A percentile compares a stretch with the other conserved stretches of the same genome.
phyloP scores from a whole-genome alignment of 2,888 invertebrate species.

The Allacma fusca region DNA sequence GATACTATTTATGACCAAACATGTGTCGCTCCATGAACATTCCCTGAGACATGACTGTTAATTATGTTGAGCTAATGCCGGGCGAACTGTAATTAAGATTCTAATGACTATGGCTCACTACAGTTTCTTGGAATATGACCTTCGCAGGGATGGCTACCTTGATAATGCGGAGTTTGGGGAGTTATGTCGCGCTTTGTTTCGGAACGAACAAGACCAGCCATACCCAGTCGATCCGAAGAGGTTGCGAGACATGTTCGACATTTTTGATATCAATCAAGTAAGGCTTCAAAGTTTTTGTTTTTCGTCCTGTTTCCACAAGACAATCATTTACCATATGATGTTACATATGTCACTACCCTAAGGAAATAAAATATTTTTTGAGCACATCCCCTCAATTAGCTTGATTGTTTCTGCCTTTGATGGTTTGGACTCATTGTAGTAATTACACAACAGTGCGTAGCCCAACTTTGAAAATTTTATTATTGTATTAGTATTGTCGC shows the following conservation, averaged over 20 bases:
- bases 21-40: background rate
- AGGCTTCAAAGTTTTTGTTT: conserved; percentile 21
- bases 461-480: too few species aligned
- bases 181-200: conserved; percentile 84
- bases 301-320: background rate
- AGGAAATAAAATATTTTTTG: too few species aligned
- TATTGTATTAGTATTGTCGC: too few species aligned
- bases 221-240: conserved; percentile 78
- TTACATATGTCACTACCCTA: too few species aligned
- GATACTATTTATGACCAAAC: background rate
- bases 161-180: conserved; percentile 80
- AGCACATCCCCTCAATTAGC: too few species aligned
- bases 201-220: conserved; percentile 84
- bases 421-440: too few species aligned
- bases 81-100: background rate
- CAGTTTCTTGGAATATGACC: conserved; percentile 32
- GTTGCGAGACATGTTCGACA: conserved; percentile 78
- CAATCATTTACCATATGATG: too few species aligned
- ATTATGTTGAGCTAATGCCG: background rate
- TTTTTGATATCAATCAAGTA: conserved; percentile 78
- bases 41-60: background rate
- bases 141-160: conserved; percentile 77
- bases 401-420: too few species aligned
- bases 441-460: too few species aligned
- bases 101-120: background rate